Conservation (phyloP, 2,888 invertebrate species). For the Ptychoptera contaminata region DNA sequence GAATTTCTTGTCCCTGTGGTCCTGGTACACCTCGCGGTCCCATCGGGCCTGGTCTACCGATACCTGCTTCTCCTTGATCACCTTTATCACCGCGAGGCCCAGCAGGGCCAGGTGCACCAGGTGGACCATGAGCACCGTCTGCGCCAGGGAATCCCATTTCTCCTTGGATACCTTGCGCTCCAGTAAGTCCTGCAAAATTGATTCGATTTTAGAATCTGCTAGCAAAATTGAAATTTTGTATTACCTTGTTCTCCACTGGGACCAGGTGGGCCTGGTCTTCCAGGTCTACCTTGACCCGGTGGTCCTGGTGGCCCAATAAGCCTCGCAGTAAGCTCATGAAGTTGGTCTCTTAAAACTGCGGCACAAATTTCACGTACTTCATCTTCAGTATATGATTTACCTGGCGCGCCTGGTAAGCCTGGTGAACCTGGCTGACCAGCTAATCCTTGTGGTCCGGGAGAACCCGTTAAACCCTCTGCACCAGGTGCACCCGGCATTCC, state of each 20-base stretch:
- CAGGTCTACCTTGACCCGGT: constrained; percentile 45
- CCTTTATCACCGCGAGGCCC: constrained; percentile 62
- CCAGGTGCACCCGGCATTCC: constrained; percentile 65
- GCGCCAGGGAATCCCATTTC: constrained; percentile 57
- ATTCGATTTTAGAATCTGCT: constrained; percentile 3
- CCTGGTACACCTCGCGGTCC: constrained; percentile 57
- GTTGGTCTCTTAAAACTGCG: constrained; percentile 51
- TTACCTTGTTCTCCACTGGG: constrained; percentile 43
- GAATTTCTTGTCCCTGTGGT: constrained; percentile 48
- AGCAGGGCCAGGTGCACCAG: constrained; percentile 34
- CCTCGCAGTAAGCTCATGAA: neutral
- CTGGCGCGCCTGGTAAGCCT: constrained; percentile 41
- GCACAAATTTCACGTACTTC: constrained; percentile 54
- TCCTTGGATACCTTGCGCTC: constrained; percentile 38
- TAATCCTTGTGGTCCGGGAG: constrained; percentile 26
- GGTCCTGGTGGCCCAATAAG: constrained; percentile 39
- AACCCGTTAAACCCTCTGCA: constrained; percentile 39
- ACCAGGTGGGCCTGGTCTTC: constrained; percentile 37
- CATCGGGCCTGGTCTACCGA: constrained; percentile 55
- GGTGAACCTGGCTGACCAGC: constrained; percentile 50
- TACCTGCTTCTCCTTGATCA: constrained; percentile 51
- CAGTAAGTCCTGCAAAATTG: constrained; percentile 36
- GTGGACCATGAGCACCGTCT: constrained; percentile 50
- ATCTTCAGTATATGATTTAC: constrained; percentile 23
- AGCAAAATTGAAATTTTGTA: neutral